Evolutionary conservation across 2,797 vertebrate species (phyloP).

Genomic region (Myotis daubentonii): DNA sequence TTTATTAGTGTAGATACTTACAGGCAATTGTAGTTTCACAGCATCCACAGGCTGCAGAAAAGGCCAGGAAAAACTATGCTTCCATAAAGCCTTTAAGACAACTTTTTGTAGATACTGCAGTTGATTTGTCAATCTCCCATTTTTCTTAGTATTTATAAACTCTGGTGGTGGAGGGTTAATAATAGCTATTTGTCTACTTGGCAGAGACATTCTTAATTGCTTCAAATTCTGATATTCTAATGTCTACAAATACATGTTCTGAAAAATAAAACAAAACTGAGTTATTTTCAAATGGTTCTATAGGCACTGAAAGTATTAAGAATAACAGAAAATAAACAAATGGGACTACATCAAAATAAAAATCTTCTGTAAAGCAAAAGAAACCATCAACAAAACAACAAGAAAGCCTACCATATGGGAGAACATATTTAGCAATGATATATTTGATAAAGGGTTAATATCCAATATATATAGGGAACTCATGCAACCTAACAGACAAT

Average conservation of each 20-base stretch:
- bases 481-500: too few species aligned
- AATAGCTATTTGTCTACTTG: slow-evolving; percentile 82
- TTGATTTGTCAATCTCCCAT: slow-evolving; percentile 92
- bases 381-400: too few species aligned
- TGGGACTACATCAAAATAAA: too few species aligned
- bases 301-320: background rate
- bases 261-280: background rate
- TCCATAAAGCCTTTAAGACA: slow-evolving; percentile 92
- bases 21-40: slow-evolving; percentile 91
- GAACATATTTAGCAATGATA: too few species aligned
- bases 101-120: slow-evolving; percentile 93
- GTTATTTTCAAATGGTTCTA: background rate
- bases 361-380: too few species aligned
- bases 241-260: slow-evolving; percentile 55
- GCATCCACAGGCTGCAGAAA: slow-evolving; percentile 96
- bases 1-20: too few species aligned
- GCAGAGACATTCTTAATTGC: slow-evolving; percentile 86
- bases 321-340: background rate
- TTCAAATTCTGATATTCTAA: slow-evolving; percentile 53
- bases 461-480: too few species aligned
- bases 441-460: too few species aligned
- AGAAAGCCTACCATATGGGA: too few species aligned
- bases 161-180: slow-evolving; percentile 94
- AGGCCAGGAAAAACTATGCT: slow-evolving; percentile 94
- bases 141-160: slow-evolving; percentile 88